A percentile compares a stretch with the other conserved stretches of the same genome.
Conservation (phyloP, 2,888 invertebrate species). For the Brachyptera putata region DNA sequence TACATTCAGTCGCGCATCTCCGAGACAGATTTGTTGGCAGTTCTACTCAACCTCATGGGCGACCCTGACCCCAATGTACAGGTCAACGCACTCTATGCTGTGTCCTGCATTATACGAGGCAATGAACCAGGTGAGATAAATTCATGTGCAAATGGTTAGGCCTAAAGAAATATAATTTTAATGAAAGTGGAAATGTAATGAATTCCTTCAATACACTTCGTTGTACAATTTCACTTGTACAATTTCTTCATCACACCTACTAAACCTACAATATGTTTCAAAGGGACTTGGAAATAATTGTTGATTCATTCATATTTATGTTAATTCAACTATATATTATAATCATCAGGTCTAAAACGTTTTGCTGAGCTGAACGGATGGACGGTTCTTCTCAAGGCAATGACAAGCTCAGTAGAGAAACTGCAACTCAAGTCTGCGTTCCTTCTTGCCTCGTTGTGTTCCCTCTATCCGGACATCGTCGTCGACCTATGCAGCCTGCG, state of each 20-base stretch:
- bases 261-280: too few species aligned
- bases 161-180: too few species aligned
- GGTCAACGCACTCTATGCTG: constrained; percentile 68
- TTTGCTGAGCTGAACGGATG: constrained; percentile 65
- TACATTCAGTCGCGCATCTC: constrained; percentile 71
- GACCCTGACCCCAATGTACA: constrained; percentile 55
- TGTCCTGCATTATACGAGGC: constrained; percentile 71
- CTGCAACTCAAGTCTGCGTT: constrained; percentile 70
- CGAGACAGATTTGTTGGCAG: constrained; percentile 59
- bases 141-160: too few species aligned
- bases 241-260: too few species aligned
- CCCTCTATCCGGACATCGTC: constrained; percentile 41
- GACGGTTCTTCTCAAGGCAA: constrained; percentile 55
- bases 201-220: too few species aligned
- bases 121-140: too few species aligned
- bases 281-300: too few species aligned
- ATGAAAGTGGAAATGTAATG: too few species aligned
- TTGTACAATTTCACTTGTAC: too few species aligned
- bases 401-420: constrained; percentile 55
- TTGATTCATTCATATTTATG: too few species aligned
- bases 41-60: constrained; percentile 56
- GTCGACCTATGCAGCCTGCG: constrained; percentile 35
- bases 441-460: constrained; percentile 59
- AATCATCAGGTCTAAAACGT: constrained; percentile 56
- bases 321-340: too few species aligned